phyloP scores from a whole-genome alignment of 2,797 vertebrate genomes.

The Gallinago stenura region DNA sequence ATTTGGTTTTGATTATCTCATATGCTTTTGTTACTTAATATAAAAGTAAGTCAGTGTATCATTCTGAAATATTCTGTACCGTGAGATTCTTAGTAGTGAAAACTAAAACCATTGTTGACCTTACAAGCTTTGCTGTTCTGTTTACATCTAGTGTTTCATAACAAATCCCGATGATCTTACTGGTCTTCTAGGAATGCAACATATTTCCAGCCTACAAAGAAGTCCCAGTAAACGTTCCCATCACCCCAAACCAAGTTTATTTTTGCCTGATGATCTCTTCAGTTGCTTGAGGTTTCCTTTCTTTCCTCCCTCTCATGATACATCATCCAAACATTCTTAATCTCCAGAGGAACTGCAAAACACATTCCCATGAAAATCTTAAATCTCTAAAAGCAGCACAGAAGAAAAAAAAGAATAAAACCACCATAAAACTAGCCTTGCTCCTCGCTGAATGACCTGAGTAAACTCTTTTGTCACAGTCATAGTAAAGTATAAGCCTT shows the following conservation, averaged over 20 bases:
- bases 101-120: not conserved
- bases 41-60: not conserved
- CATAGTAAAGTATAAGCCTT: not conserved
- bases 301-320: not conserved
- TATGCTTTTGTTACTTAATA: not conserved
- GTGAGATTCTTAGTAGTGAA: not conserved
- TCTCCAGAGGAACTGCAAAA: slow-evolving; percentile 17
- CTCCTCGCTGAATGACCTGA: not conserved
- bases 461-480: not conserved
- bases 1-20: not conserved
- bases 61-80: not conserved
- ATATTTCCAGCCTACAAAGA: not conserved
- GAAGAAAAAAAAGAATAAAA: not conserved
- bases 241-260: not conserved
- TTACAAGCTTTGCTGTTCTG: not conserved
- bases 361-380: slow-evolving; percentile 36
- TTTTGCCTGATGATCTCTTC: slow-evolving; percentile 15
- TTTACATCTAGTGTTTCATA: not conserved
- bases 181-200: not conserved
- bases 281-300: slow-evolving; percentile 42
- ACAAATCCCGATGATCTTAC: not conserved
- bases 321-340: slow-evolving; percentile 23
- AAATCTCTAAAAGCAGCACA: not conserved
- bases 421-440: not conserved
- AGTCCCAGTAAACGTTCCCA: slow-evolving; percentile 1